Base-by-base conservation (phyloP, 2,888 invertebrate species). In the Prenolepis imparis region DNA sequence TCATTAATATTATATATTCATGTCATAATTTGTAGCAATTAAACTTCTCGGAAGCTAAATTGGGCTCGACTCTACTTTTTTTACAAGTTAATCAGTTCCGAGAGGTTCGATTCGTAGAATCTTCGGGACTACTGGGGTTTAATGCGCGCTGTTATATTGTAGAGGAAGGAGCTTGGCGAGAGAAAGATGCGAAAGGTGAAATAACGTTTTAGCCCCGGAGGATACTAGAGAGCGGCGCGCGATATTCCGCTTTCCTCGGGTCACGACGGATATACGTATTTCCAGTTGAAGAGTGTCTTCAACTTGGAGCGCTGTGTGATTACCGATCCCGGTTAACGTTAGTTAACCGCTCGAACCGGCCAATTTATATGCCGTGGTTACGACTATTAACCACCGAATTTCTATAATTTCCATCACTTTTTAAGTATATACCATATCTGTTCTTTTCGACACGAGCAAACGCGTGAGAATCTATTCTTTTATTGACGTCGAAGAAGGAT, bases 231-330 rank as follows among this genome's bases (percentile, higher is more conserved):
- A 68, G 67, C 67, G 67, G n/a, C n/a, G 67, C 48, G 32, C 32
- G 68, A 68, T 68, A 68, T 68, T 68, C 68, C 68, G 68, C 52
- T 68, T 68, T 68, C 68, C 48, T 68, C 52, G 28, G 44, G 48
- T 67, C 67, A 32, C 32, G 48, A 24, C 48, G 48, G 18, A 52
- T 52, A 52, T 32, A 21, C 41, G 24, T 41, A 32, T 68, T 68
- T 48, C 52, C 41, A 52, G 28, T 48, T 28, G 68, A 68, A 52
- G 68, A 68, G 32, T 52, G 52, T 52, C n/a, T 52, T 32, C 32
- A 66, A 66, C 66, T 21, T 15, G 0, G 15, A 41, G 41, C 28
- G 32, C 18, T 32, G 68, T 41, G n/a, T 32, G 48, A 32, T 52
- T 68, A 68, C 48, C 32, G 32, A 28, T 68, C 32, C 21, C 64